Base-by-base conservation (phyloP, 1,140 invertebrate genomes). In the Globodera rostochiensis region DNA sequence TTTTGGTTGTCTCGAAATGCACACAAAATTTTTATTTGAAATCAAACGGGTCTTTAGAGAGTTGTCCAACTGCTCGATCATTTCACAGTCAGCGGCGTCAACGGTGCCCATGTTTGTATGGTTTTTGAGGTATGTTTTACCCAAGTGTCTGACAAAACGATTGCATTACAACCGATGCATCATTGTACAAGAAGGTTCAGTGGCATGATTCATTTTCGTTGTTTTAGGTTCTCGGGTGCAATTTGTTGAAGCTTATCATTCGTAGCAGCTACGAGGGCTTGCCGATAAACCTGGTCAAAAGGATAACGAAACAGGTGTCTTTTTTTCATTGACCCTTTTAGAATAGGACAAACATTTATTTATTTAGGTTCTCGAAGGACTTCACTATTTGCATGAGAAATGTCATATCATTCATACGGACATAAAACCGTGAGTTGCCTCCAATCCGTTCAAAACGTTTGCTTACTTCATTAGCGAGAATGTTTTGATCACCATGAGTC, bases 361-460 rank as follows among this genome's bases (percentile, higher is more conserved):
- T 9, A 25, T 46, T 19, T 85, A 87, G n/a, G 87, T 94, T 93
- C 93, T 94, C 45, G 95, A 98, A 92, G 97, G 95, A 53, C 92
- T 99, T 77, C 94, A 97, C 91, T 99, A 99, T 92, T 92, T 99
- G 80, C 97, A 99, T 91, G 93, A 94, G 78, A 97, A 98, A 92
- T 99, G 97, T 93, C 92, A 93, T 91, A 99, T 99, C 86, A 99
- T 99, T 91, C 97, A 99, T 90, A 99, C 97, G 21, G 97, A 99
- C 90, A 98, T 99, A 84, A 99, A 99, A 91, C 69, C 70, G 77
- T 64, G 8, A 47, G 19, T 49, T 49, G 4, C 19, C 36, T 19
- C 3, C 3, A 13, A 4, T 25, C 19, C 6, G 4, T 74, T 50
- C 11, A 4, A 15, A 11, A 36, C 25, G 11, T 9, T 15, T 13